A percentile compares a stretch with the other conserved stretches of the same genome.
These are phyloP conservation scores for Rhogogaster chlorosoma DNA, from an alignment of 2,888 invertebrate genomes.

Conservation along the genomic window DNA sequence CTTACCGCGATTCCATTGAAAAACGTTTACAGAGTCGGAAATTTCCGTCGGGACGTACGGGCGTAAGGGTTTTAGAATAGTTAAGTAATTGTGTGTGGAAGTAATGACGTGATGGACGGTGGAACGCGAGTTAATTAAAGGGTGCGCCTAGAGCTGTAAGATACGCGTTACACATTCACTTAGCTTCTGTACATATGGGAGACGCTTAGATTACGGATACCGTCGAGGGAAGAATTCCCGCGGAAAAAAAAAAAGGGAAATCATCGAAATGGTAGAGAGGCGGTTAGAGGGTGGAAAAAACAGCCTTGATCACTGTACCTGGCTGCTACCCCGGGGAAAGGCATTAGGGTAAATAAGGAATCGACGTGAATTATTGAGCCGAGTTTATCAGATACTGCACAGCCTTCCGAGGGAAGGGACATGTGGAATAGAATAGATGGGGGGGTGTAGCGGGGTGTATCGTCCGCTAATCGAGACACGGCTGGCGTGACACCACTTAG, in stretches of 20 bases:
- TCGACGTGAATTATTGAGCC: conserved; percentile 31
- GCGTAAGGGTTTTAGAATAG: conserved; percentile 42
- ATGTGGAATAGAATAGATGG: not conserved
- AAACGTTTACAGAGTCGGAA: too few relatives aligned
- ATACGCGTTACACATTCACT: conserved; percentile 55
- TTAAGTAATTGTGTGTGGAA: conserved; percentile 67
- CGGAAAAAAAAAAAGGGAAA: not conserved
- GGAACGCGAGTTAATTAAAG: conserved; percentile 66
- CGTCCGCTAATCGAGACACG: conserved; percentile 39
- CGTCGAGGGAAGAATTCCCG: too few relatives aligned
- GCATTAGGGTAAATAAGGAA: conserved; percentile 26
- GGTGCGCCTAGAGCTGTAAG: conserved; percentile 62
- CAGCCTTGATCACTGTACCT: too few relatives aligned
- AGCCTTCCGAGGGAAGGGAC: conserved; percentile 13
- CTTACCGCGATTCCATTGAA: too few relatives aligned
- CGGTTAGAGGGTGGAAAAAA: not conserved
- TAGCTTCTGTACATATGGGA: not conserved
- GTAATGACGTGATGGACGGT: conserved; percentile 63
- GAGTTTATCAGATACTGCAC: conserved; percentile 32
- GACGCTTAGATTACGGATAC: not conserved
- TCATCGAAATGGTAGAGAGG: not conserved
- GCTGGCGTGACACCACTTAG: conserved; percentile 40
- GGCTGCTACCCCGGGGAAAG: not conserved
- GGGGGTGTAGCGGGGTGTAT: not conserved
- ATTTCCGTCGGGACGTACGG: too few relatives aligned